Evolutionary conservation across 2,113 vertebrate species (phyloP).

Genomic region (Hiodon tergisus): DNA sequence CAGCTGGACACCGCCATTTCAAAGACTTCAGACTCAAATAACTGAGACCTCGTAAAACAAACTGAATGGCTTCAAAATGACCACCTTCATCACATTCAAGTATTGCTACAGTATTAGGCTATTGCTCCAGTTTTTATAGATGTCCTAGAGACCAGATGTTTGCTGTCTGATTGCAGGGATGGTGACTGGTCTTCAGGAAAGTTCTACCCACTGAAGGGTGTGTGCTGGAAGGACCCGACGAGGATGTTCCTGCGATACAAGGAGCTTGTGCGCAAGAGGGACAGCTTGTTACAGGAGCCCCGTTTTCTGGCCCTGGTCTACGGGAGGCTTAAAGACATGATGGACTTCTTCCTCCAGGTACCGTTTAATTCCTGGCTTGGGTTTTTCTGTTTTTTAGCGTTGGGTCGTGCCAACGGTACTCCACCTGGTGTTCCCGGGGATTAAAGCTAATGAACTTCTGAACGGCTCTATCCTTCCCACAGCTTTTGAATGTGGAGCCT

Average conservation of each 20-base stretch:
- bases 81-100: too few species aligned
- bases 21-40: background rate
- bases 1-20: too few species aligned
- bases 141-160: background rate
- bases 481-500: slow-evolving; percentile 53
- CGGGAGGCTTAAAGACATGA: slow-evolving; percentile 40
- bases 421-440: too few species aligned
- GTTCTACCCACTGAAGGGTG: slow-evolving; percentile 67
- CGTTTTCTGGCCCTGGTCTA: slow-evolving; percentile 59
- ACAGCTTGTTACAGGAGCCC: slow-evolving; percentile 52
- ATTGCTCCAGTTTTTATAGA: too few species aligned
- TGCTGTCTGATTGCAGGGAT: slow-evolving; percentile 34
- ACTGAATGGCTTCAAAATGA: too few species aligned
- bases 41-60: too few species aligned
- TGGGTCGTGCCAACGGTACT: too few species aligned
- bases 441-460: background rate
- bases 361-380: background rate
- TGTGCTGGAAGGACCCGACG: slow-evolving; percentile 66
- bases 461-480: background rate
- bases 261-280: slow-evolving; percentile 24
- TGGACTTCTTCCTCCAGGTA: slow-evolving; percentile 56
- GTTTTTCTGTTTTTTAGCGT: background rate
- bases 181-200: slow-evolving; percentile 47
- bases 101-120: too few species aligned
- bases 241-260: slow-evolving; percentile 62